Evolutionary conservation across 2,888 invertebrate genomes (phyloP).

Genomic region (Calameuta filiformis): DNA sequence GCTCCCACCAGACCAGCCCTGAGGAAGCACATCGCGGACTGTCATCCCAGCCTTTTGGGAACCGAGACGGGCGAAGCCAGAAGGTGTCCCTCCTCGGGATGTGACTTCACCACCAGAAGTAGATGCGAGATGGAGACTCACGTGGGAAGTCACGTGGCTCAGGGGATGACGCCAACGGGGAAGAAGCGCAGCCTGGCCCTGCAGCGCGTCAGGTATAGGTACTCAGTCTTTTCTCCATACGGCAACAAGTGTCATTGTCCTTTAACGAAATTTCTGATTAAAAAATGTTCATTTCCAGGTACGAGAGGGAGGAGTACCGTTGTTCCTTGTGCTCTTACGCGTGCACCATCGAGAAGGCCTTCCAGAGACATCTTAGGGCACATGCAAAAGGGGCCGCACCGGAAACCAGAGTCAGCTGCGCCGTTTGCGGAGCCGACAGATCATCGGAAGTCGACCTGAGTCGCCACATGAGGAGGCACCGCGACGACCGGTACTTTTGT

Average conservation of each 20-base stretch:
- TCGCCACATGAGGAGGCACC: conserved; percentile 69
- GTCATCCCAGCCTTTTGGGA: conserved; percentile 50
- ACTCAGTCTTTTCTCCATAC: conserved; percentile 34
- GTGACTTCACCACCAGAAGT: conserved; percentile 61
- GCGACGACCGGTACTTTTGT: conserved; percentile 67
- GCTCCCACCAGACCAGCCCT: conserved; percentile 63
- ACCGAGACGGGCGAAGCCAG: conserved; percentile 44
- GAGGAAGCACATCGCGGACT: conserved; percentile 63
- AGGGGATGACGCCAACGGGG: conserved; percentile 65
- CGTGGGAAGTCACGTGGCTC: conserved; percentile 64
- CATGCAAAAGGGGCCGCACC: conserved; percentile 64
- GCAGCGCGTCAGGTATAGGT: conserved; percentile 67
- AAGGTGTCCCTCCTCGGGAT: conserved; percentile 57
- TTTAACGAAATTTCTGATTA: neutral
- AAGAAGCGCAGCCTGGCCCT: conserved; percentile 65
- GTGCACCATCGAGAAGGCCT: conserved; percentile 71
- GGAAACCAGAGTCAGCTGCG: conserved; percentile 67
- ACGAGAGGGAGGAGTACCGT: conserved; percentile 70
- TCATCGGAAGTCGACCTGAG: conserved; percentile 68
- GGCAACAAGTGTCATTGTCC: neutral
- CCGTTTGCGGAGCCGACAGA: conserved; percentile 70
- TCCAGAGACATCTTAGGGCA: conserved; percentile 68
- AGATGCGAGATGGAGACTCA: conserved; percentile 66
- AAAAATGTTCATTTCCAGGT: conserved; percentile 50
- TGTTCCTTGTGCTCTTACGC: conserved; percentile 70